These are phyloP conservation scores for Scaptomyza polygonia DNA, from an alignment of 2,888 invertebrate species.

Conservation along the genomic window DNA sequence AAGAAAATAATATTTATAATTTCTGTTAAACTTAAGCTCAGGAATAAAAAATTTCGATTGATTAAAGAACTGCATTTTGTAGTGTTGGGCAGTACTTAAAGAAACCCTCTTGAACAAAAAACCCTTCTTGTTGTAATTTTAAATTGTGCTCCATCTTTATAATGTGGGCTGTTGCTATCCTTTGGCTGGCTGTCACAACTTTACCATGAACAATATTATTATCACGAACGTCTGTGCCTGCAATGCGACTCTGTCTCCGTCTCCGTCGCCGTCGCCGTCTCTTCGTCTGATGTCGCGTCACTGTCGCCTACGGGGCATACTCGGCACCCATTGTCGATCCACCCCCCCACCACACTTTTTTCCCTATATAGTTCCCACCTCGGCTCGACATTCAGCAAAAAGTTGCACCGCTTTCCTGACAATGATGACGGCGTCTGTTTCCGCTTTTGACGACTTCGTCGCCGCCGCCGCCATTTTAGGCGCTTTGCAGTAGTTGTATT, in stretches of 20 bases:
- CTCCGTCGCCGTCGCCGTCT: slow-evolving; percentile 1
- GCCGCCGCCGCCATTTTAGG: slow-evolving; percentile 62
- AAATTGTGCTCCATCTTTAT: slow-evolving; percentile 8
- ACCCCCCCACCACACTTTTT: no score
- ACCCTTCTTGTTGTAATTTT: slow-evolving; percentile 1
- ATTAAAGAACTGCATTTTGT: no score
- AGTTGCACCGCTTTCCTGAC: slow-evolving; percentile 70
- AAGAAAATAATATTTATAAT: no score
- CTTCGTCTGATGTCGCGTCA: slow-evolving; percentile 46
- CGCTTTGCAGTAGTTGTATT: slow-evolving; percentile 35
- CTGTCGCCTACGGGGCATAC: slow-evolving; percentile 55
- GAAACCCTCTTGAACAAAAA: not conserved
- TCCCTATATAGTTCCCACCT: not conserved
- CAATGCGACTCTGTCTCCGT: slow-evolving; percentile 35
- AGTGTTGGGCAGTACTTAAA: no score
- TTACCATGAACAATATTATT: slow-evolving; percentile 67
- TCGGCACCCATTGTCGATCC: slow-evolving; percentile 33
- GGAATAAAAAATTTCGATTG: no score
- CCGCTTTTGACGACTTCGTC: slow-evolving; percentile 62
- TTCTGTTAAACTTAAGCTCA: no score
- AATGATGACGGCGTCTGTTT: slow-evolving; percentile 74
- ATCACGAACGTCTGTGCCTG: slow-evolving; percentile 60
- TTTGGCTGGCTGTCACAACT: slow-evolving; percentile 50
- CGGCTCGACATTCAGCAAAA: slow-evolving; percentile 27
- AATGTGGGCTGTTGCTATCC: not conserved